These are phyloP conservation scores for Matsumurasca onukii DNA, from an alignment of 1,140 invertebrate species.

Conservation along the genomic window DNA sequence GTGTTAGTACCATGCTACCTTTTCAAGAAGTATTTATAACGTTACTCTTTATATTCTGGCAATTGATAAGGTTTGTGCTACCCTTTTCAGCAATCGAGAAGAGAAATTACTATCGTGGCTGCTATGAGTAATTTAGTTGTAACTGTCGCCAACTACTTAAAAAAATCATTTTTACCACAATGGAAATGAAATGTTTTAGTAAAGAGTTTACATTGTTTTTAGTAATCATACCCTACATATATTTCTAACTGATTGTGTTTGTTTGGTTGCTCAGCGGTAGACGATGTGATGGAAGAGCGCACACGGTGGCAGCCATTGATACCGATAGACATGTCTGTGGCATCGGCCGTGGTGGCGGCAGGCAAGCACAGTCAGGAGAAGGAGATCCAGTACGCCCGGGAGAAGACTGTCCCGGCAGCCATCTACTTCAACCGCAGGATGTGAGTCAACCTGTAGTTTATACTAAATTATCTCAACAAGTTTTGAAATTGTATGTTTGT, in stretches of 20 bases:
- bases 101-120: no score
- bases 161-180: no score
- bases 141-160: no score
- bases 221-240: neutral
- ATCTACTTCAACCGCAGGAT: slow-evolving; percentile 82
- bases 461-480: no score
- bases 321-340: slow-evolving; percentile 66
- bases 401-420: slow-evolving; percentile 79
- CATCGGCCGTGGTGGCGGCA: slow-evolving; percentile 57
- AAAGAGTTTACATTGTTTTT: slow-evolving; percentile 10
- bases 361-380: slow-evolving; percentile 84
- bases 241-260: neutral
- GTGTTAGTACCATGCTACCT: no score
- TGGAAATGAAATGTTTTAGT: no score
- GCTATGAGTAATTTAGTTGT: no score
- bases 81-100: no score
- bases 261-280: slow-evolving; percentile 50
- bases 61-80: no score
- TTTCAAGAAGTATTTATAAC: no score
- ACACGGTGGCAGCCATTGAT: slow-evolving; percentile 68
- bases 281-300: slow-evolving; percentile 78
- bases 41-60: no score
- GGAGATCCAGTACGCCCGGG: slow-evolving; percentile 80
- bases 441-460: slow-evolving; percentile 50
- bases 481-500: no score